A percentile compares a stretch with the other conserved stretches of the same genome.
Evolutionary conservation across 2,888 invertebrate species (phyloP).

Genomic region (Cantharis nigra): DNA sequence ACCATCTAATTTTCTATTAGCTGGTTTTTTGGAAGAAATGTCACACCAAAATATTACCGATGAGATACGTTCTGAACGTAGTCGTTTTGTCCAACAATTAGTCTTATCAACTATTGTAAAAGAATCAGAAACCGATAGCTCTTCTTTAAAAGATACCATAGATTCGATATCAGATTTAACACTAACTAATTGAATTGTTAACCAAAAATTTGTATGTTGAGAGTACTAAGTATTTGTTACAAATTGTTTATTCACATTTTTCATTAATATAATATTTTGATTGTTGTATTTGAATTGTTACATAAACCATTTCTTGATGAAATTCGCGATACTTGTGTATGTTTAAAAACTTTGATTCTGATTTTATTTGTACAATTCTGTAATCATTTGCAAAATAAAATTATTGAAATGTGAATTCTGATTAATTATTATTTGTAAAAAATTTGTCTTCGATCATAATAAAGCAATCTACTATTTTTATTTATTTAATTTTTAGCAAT

Average conservation of each 20-base stretch:
- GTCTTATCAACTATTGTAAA: constrained; percentile 60
- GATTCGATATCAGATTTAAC: background rate
- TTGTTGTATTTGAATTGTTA: background rate
- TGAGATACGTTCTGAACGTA: constrained; percentile 65
- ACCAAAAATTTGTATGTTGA: background rate
- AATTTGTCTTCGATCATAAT: too few species aligned
- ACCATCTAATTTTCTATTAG: constrained; percentile 51
- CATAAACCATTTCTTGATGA: background rate
- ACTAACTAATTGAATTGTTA: background rate
- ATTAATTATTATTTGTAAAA: background rate
- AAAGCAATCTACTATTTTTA: too few species aligned
- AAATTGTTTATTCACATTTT: background rate
- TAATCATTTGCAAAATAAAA: background rate
- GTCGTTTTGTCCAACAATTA: constrained; percentile 72
- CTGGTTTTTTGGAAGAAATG: constrained; percentile 55
- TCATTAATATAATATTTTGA: background rate
- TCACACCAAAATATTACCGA: constrained; percentile 62
- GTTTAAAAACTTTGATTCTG: background rate
- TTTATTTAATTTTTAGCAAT: too few species aligned
- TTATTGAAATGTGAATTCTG: background rate
- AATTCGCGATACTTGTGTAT: background rate
- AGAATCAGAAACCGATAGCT: background rate
- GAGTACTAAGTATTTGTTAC: background rate
- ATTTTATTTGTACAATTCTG: background rate
- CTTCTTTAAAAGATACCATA: background rate